These are phyloP conservation scores for Sogatella furcifera DNA, from an alignment of 1,140 invertebrate genomes.

Conservation along the genomic window DNA sequence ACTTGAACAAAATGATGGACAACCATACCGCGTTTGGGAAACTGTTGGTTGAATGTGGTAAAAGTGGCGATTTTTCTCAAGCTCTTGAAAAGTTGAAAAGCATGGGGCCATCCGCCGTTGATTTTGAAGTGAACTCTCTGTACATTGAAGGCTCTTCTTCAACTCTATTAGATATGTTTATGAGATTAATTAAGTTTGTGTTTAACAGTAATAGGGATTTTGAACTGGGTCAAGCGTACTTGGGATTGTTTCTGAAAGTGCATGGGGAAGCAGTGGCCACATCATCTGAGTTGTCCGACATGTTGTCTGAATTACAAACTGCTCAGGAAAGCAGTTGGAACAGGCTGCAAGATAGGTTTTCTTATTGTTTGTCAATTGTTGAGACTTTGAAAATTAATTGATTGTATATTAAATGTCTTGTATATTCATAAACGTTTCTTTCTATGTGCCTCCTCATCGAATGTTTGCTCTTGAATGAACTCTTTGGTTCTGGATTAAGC, in stretches of 20 bases:
- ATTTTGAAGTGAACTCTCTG: conserved; percentile 79
- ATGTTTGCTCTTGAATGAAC: too few species aligned
- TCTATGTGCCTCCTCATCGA: too few species aligned
- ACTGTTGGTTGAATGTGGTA: conserved; percentile 36
- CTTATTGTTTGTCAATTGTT: conserved; percentile 31
- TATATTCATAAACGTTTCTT: too few species aligned
- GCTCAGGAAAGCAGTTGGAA: conserved; percentile 53
- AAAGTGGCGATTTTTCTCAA: conserved; percentile 36
- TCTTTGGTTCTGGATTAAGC: too few species aligned
- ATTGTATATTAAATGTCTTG: neutral
- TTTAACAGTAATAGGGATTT: conserved; percentile 71
- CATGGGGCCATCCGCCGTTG: conserved; percentile 74
- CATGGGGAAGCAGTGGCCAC: conserved; percentile 55
- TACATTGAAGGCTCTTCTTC: conserved; percentile 58
- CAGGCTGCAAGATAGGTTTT: conserved; percentile 64
- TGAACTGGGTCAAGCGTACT: conserved; percentile 85
- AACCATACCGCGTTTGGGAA: conserved; percentile 57
- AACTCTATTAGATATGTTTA: conserved; percentile 63
- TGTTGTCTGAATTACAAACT: conserved; percentile 45
- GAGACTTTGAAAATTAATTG: conserved; percentile 45
- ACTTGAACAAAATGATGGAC: conserved; percentile 29
- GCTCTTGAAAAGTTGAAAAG: conserved; percentile 66
- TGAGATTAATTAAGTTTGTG: conserved; percentile 61
- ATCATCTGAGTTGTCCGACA: conserved; percentile 41
- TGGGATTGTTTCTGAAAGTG: conserved; percentile 82